Evolutionary conservation across 64 coral and sea anemone species (phyloP).

Genomic region (Montipora cactus): DNA sequence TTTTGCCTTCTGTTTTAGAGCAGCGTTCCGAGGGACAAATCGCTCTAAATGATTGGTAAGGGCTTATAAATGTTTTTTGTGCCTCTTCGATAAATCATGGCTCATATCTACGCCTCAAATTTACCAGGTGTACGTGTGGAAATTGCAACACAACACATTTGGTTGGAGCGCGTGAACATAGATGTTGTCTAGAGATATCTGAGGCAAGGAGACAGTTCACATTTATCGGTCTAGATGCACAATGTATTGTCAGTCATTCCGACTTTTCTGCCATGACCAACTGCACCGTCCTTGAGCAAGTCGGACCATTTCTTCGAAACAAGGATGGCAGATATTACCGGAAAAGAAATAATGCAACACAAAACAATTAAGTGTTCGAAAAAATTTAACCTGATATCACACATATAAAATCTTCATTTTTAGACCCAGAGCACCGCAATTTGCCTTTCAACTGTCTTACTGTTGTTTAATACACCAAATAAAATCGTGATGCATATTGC

Average conservation of each 20-base stretch:
- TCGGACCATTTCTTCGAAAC: neutral
- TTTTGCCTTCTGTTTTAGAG: no score
- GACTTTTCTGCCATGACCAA: neutral
- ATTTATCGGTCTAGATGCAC: neutral
- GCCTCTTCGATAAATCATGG: no score
- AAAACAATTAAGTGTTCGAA: neutral
- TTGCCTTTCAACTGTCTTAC: neutral
- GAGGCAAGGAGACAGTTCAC: neutral
- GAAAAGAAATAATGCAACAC: neutral
- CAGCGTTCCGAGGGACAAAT: no score
- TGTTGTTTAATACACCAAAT: constrained; percentile 12
- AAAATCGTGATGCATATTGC: neutral
- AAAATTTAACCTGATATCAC: neutral
- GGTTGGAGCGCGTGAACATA: neutral
- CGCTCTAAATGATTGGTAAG: no score
- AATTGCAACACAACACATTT: constrained; percentile 1
- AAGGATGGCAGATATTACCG: neutral
- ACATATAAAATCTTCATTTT: neutral
- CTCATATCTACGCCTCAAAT: no score
- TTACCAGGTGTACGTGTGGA: constrained; percentile 7
- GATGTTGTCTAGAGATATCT: neutral
- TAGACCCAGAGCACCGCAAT: neutral
- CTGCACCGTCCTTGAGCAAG: neutral
- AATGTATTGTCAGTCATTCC: neutral
- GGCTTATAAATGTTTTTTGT: no score